phyloP scores from a whole-genome alignment of 2,113 vertebrate genomes.

The Caretta caretta region DNA sequence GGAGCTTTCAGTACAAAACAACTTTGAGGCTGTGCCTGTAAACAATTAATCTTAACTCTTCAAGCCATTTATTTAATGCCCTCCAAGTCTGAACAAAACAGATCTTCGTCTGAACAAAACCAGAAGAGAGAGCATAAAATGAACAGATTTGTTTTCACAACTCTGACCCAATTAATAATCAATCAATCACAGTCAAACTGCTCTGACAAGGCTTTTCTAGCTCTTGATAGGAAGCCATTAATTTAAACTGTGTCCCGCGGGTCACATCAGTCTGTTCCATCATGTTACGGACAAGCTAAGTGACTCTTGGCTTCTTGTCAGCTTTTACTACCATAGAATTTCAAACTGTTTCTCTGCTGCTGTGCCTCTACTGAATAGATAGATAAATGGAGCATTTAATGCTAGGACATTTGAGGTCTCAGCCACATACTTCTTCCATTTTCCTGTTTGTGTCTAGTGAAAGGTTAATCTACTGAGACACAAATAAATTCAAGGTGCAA shows the following conservation, averaged over 20 bases:
- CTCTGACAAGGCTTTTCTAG: constrained; percentile 54
- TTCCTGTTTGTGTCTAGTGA: constrained; percentile 18
- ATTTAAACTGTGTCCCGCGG: constrained; percentile 13
- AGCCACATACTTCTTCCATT: constrained; percentile 51
- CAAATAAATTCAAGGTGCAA: constrained; percentile 55
- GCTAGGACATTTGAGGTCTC: constrained; percentile 13
- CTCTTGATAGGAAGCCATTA: constrained; percentile 38
- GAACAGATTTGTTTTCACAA: background rate
- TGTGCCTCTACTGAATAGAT: background rate
- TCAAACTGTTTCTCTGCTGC: background rate
- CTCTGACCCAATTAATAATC: constrained; percentile 5
- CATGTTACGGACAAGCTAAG: constrained; percentile 53
- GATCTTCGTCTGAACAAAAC: background rate
- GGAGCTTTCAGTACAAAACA: background rate
- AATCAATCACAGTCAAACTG: background rate
- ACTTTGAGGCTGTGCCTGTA: background rate
- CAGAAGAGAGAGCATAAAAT: background rate
- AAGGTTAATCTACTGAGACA: constrained; percentile 61
- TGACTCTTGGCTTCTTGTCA: constrained; percentile 11
- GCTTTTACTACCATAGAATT: constrained; percentile 16
- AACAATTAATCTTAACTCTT: background rate
- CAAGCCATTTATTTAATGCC: accelerated
- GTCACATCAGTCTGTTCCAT: constrained; percentile 57
- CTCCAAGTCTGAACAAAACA: background rate
- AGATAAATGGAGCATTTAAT: constrained; percentile 7